Percentiles rank a stretch among this genome's conserved stretches.
Conservation (phyloP, 2,888 invertebrate species). For the Drosophila pullipes region DNA sequence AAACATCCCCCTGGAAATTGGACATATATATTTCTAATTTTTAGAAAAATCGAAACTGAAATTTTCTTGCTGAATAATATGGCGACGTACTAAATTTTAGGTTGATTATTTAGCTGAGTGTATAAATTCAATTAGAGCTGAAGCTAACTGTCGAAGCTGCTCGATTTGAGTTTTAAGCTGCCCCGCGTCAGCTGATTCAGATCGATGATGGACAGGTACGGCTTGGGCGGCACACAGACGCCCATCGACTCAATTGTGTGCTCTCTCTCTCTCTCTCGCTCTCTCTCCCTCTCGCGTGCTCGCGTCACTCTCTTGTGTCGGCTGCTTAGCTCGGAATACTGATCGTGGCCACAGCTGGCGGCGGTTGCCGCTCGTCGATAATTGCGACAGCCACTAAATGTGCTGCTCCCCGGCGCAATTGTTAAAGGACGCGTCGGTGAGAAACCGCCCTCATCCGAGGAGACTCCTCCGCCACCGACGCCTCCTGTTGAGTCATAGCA, state of each 20-base stretch:
- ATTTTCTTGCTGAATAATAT: neutral
- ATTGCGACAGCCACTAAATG: conserved; percentile 82
- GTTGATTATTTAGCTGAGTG: conserved; percentile 5
- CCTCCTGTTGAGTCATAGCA: conserved; percentile 86
- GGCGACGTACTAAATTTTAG: neutral
- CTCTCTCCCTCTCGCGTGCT: neutral
- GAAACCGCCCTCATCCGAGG: conserved; percentile 86
- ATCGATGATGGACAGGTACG: conserved; percentile 90
- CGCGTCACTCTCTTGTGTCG: conserved; percentile 36
- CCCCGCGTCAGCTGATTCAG: conserved; percentile 89
- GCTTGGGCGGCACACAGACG: conserved; percentile 86
- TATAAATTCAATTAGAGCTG: conserved; percentile 54
- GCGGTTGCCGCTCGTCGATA: conserved; percentile 67
- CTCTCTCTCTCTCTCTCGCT: conserved; percentile 13
- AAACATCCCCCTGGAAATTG: neutral
- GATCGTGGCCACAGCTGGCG: conserved; percentile 74
- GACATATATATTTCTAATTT: neutral
- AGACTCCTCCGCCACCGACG: conserved; percentile 83
- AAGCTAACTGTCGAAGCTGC: conserved; percentile 66
- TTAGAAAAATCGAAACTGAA: neutral
- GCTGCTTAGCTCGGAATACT: conserved; percentile 77
- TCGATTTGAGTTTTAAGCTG: conserved; percentile 86
- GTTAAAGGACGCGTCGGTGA: conserved; percentile 82
- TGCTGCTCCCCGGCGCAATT: conserved; percentile 79
- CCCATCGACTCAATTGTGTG: conserved; percentile 56